Evolutionary conservation across 2,113 vertebrate species (phyloP).

Genomic region (Raja brachyura): DNA sequence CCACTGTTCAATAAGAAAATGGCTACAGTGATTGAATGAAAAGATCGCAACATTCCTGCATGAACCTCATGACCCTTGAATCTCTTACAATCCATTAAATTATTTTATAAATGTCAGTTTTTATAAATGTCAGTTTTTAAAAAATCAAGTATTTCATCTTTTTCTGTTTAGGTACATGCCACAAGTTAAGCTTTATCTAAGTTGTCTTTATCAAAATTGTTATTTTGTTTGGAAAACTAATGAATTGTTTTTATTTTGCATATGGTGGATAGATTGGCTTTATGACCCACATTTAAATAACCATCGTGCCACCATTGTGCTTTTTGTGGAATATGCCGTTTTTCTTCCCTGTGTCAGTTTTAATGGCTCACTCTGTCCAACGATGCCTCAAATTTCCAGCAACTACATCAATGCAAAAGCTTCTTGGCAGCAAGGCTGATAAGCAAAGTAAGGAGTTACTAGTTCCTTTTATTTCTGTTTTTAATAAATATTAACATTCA

Average conservation of each 20-base stretch:
- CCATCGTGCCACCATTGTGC: background rate
- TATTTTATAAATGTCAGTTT: background rate
- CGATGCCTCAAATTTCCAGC: background rate
- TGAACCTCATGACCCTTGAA: too few relatives aligned
- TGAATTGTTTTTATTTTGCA: constrained; percentile 10
- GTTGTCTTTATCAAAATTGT: background rate
- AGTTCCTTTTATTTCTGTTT: background rate
- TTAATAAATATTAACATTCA: background rate
- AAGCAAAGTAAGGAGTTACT: background rate
- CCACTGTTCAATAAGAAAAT: too few relatives aligned
- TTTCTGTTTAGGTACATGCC: background rate
- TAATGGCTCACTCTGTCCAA: background rate
- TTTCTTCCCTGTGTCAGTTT: background rate
- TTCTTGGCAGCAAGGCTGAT: background rate
- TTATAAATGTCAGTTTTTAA: background rate
- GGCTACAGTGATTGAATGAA: too few relatives aligned
- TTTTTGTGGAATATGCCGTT: background rate
- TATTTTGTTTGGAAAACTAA: background rate
- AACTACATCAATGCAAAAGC: background rate
- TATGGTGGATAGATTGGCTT: background rate
- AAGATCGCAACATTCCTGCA: too few relatives aligned
- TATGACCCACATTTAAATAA: background rate
- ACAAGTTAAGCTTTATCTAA: background rate
- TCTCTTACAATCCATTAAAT: too few relatives aligned
- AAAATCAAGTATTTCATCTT: background rate